phyloP scores from a whole-genome alignment of 1,140 invertebrate species.

The Parapsyche elsis region DNA sequence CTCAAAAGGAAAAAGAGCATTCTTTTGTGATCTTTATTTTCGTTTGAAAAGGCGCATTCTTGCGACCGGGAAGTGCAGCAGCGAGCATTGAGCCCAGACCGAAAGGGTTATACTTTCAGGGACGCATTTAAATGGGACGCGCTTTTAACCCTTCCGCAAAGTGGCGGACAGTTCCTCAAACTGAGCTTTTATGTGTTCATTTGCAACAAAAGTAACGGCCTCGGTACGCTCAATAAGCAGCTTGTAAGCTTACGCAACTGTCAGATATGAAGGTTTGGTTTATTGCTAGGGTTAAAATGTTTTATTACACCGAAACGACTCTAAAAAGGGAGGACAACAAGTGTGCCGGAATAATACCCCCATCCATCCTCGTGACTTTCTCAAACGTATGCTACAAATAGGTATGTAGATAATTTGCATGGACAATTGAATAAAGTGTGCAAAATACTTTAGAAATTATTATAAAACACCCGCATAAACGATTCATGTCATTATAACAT shows the following conservation, averaged over 20 bases:
- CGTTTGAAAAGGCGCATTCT: neutral
- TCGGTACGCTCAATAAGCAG: conserved; percentile 37
- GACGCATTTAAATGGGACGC: conserved; percentile 27
- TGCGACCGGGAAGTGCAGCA: neutral
- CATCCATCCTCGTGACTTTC: neutral
- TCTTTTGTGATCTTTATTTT: too few species aligned
- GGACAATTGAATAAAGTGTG: too few species aligned
- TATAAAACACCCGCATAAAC: too few species aligned
- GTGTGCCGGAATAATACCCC: neutral
- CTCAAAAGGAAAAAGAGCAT: neutral
- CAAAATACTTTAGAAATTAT: too few species aligned
- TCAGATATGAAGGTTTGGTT: conserved; percentile 48
- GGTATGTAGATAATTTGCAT: too few species aligned
- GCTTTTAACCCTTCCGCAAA: conserved; percentile 45
- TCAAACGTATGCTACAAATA: neutral
- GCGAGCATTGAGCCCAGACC: neutral
- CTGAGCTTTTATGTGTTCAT: conserved; percentile 46
- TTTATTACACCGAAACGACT: conserved; percentile 38
- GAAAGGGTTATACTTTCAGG: conserved; percentile 13
- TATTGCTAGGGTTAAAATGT: conserved; percentile 49
- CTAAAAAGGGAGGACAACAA: conserved; percentile 27
- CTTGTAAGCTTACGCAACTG: conserved; percentile 42
- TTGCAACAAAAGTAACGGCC: conserved; percentile 46
- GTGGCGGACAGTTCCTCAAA: conserved; percentile 46
- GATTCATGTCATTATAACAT: too few species aligned